These are phyloP conservation scores for Phrynosoma blainvillii DNA, from an alignment of 2,113 vertebrate species.

Conservation along the genomic window DNA sequence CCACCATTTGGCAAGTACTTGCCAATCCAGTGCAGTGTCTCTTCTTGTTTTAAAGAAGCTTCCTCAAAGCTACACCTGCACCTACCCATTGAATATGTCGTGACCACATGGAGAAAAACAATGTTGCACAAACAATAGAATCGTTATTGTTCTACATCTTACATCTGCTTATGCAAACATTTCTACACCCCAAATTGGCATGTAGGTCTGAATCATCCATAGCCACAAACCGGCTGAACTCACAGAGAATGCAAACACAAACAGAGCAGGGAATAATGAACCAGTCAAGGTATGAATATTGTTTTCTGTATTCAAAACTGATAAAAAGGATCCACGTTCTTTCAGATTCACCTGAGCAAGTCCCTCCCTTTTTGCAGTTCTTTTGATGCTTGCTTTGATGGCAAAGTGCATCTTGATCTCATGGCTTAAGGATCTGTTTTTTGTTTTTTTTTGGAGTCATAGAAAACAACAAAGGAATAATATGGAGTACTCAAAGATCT, in stretches of 20 bases:
- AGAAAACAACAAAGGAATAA: constrained; percentile 42
- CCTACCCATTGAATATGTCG: neutral
- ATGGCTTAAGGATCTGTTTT: constrained; percentile 37
- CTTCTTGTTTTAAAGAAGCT: neutral
- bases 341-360: constrained; percentile 56
- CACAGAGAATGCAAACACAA: neutral
- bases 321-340: constrained; percentile 15
- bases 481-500: constrained; percentile 60
- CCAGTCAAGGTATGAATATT: rapidly evolving
- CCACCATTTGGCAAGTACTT: neutral
- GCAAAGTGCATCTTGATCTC: constrained; percentile 43
- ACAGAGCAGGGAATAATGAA: neutral
- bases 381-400: constrained; percentile 61
- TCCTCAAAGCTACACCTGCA: neutral
- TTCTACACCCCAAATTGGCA: constrained; percentile 7
- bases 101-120: neutral
- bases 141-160: rapidly evolving
- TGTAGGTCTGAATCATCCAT: constrained; percentile 28
- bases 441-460: neutral
- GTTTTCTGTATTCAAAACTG: neutral
- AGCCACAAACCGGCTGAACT: neutral
- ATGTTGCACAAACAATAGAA: neutral
- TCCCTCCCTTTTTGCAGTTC: constrained; percentile 30
- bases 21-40: neutral
- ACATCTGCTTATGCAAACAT: constrained; percentile 32